A percentile compares a stretch with the other conserved stretches of the same genome.
Conservation (phyloP, 2,797 vertebrate species). For the Bradypus variegatus region DNA sequence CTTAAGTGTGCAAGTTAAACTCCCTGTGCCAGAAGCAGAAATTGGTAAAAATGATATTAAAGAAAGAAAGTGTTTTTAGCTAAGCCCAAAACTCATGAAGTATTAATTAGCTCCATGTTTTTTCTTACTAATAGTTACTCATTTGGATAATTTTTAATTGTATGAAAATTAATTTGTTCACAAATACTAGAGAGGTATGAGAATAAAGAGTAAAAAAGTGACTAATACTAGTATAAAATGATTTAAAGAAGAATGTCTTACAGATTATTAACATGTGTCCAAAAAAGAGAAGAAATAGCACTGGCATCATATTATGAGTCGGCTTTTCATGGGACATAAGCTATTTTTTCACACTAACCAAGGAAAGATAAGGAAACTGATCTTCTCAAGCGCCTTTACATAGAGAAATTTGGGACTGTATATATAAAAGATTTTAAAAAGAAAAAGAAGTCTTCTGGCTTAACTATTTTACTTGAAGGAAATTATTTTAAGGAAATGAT, state of each 20-base stretch:
- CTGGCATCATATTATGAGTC: neutral
- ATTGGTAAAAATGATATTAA: neutral
- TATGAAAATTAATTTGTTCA: conserved; percentile 19
- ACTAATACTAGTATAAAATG: conserved; percentile 21
- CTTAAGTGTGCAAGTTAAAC: neutral
- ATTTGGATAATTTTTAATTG: neutral
- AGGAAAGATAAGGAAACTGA: neutral
- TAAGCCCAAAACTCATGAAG: neutral
- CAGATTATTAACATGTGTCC: neutral
- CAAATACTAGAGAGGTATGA: neutral
- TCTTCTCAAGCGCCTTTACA: neutral
- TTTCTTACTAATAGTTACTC: neutral
- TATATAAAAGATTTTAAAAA: neutral
- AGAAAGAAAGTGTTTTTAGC: neutral
- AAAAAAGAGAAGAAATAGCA: neutral
- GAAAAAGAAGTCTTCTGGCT: neutral
- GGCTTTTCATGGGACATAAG: neutral
- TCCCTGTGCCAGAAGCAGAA: neutral
- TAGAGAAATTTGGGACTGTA: neutral
- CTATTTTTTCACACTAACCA: neutral
- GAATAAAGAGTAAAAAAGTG: conserved; percentile 11
- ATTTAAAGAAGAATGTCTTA: neutral
- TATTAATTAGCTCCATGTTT: conserved; percentile 23
- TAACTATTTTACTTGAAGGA: neutral
- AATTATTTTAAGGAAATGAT: conserved; percentile 13